phyloP scores from a whole-genome alignment of 2,113 vertebrate genomes.

The Anser cygnoides region DNA sequence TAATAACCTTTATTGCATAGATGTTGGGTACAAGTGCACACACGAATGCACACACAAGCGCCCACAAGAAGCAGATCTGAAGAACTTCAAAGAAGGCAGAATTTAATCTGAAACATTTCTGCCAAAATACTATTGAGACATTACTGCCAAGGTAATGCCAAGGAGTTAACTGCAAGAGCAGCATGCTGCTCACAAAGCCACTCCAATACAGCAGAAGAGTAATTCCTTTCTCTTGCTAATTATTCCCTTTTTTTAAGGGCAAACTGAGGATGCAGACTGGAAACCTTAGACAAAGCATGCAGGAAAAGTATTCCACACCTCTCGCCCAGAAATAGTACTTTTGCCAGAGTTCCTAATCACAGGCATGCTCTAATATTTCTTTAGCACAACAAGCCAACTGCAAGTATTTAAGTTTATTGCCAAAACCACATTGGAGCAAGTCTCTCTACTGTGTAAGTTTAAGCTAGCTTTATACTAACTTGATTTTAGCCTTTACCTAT shows the following conservation, averaged over 20 bases:
- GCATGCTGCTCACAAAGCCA: background rate
- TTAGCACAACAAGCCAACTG: background rate
- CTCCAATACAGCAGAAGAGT: background rate
- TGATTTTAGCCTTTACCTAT: background rate
- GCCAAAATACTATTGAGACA: fast-evolving
- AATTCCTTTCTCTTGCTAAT: background rate
- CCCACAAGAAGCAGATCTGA: background rate
- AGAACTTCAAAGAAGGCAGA: background rate
- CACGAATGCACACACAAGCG: background rate
- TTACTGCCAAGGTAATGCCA: background rate
- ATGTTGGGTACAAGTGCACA: fast-evolving
- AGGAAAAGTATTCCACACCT: background rate
- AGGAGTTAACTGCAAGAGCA: background rate
- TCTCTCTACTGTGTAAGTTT: background rate
- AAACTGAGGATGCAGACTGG: background rate
- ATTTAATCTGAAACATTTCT: background rate
- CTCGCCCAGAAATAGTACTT: background rate
- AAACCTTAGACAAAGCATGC: background rate
- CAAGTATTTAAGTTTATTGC: background rate
- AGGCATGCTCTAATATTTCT: background rate
- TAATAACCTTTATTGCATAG: fast-evolving
- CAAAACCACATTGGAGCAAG: background rate
- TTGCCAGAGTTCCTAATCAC: background rate
- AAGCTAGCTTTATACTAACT: background rate
- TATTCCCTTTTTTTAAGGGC: background rate